Base-by-base conservation (phyloP, 1,140 invertebrate species). In the Theocolax elegans region DNA sequence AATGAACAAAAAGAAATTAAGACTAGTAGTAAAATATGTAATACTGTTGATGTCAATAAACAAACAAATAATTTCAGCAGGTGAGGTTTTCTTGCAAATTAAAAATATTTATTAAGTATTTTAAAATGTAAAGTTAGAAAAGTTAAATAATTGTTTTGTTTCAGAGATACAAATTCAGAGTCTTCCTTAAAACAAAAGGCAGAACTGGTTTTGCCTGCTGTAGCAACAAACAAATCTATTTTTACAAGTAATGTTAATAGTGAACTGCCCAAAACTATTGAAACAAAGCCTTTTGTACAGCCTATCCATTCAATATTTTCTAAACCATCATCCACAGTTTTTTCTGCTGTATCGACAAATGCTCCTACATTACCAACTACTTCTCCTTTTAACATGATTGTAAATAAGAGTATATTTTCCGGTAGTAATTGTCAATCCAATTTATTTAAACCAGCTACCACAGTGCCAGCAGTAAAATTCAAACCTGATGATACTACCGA, bases 351-450 rank as follows among this genome's bases (percentile, higher is more conserved):
- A 7, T 31, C 42, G 0, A 19, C 42, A 10, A 70, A 74, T 48
- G 48, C 31, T 8, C 29, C 29, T 19, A 65, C 42, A 1, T 42
- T 27, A 12, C 23, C 60, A 10, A 21, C 29, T 1, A 46, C 29
- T 44, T 66, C 72, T 13, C 25, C 71, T 4, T 79, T 79, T 40
- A 42, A 25, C 17, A 40, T 54, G 38, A 13, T 62, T 23, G 10
- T 48, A 19, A 77, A 65, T n/a, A 76, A 77, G 23, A 77, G 66
- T 15, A 76, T 79, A 58, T 80, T 80, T 73, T 74, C 77, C 7
- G 76, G 56, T 1, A 29, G 9, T 13, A 44, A 9, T 12, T 25
- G 53, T 13, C 58, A 74, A 13, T 46, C 44, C 40, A 77, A 79
- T 74, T 65, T 76, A 54, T 79, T 79, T 35, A 60, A 65, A n/a